Conservation (phyloP, 2,797 vertebrate genomes). For the Melanotaenia pygmaea region DNA sequence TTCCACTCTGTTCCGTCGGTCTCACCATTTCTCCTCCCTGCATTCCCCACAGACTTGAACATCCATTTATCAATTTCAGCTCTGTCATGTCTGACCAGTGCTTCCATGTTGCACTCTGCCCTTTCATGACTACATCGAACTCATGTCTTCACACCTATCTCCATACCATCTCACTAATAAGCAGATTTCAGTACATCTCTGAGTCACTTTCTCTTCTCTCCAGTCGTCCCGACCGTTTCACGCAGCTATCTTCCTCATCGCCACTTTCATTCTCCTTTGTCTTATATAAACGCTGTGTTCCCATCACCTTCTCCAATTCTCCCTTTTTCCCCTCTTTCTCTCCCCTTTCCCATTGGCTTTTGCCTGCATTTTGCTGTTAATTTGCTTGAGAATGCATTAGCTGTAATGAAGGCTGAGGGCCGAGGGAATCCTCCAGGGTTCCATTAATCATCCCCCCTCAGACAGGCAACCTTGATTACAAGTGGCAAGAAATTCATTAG, state of each 20-base stretch:
- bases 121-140: conserved; percentile 43
- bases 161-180: conserved; percentile 63
- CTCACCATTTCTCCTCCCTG: conserved; percentile 39
- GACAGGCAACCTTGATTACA: conserved; percentile 99
- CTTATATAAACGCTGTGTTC: conserved; percentile 62
- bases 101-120: conserved; percentile 58
- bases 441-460: conserved; percentile 96
- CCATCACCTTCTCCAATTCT: conserved; percentile 53
- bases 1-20: conserved; percentile 46
- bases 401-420: conserved; percentile 94
- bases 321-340: conserved; percentile 46
- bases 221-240: conserved; percentile 33
- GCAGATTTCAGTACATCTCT: conserved; percentile 41
- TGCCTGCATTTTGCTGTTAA: conserved; percentile 85
- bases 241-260: conserved; percentile 37
- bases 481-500: conserved; percentile 99
- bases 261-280: conserved; percentile 48
- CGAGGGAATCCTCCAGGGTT: conserved; percentile 94
- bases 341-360: conserved; percentile 74
- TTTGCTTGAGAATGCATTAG: conserved; percentile 92
- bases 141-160: conserved; percentile 47
- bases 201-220: conserved; percentile 17
- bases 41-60: conserved; percentile 41
- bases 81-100: conserved; percentile 64
- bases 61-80: conserved; percentile 74